Percentiles rank a stretch among this genome's conserved stretches.
Conservation (phyloP, 1,140 invertebrate species). For the Oreohelix idahoensis region DNA sequence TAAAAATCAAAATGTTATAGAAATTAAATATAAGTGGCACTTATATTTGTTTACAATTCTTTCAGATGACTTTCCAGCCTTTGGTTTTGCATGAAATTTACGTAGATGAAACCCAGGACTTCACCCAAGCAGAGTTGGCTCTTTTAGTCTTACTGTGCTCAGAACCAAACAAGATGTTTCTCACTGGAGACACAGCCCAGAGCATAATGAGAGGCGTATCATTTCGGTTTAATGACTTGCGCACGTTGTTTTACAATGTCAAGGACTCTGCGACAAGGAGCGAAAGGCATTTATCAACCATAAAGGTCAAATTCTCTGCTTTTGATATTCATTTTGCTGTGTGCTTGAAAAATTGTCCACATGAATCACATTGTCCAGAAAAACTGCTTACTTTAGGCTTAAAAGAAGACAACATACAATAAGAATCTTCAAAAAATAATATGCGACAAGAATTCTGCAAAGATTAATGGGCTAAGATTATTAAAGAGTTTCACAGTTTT, state of each 20-base stretch:
- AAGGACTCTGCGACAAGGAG: constrained; percentile 47
- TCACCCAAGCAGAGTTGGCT: constrained; percentile 69
- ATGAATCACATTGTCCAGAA: too few relatives aligned
- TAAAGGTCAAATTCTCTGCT: too few relatives aligned
- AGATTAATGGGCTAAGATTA: too few relatives aligned
- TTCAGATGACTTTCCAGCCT: constrained; percentile 22
- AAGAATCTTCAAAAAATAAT: too few relatives aligned
- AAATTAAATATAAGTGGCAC: too few relatives aligned
- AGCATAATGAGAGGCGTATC: constrained; percentile 70
- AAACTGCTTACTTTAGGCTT: too few relatives aligned
- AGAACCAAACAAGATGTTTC: constrained; percentile 69
- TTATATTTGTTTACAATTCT: background rate
- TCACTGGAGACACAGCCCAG: constrained; percentile 71
- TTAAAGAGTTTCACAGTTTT: too few relatives aligned
- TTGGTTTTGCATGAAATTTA: constrained; percentile 67
- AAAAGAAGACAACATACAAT: too few relatives aligned
- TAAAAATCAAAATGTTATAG: too few relatives aligned
- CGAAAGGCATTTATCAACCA: background rate
- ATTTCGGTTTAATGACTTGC: constrained; percentile 68
- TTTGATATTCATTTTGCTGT: too few relatives aligned
- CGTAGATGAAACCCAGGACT: constrained; percentile 71
- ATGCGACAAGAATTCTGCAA: too few relatives aligned
- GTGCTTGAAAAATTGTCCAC: too few relatives aligned
- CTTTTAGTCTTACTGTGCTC: constrained; percentile 63
- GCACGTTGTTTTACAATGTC: constrained; percentile 65